Evolutionary conservation across 1,140 invertebrate genomes (phyloP).

Genomic region (Meloidogyne hapla): DNA sequence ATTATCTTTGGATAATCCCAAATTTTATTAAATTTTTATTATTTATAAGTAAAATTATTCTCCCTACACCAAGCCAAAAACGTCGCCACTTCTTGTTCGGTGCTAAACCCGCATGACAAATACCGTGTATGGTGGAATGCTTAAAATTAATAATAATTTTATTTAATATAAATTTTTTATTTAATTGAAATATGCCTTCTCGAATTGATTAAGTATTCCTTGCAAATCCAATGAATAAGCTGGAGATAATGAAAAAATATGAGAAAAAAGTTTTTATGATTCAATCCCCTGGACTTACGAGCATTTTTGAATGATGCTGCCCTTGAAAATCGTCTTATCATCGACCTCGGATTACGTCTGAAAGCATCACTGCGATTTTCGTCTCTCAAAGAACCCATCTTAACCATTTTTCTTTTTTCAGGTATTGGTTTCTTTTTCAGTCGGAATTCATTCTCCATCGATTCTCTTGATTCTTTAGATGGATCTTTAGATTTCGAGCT

Average conservation of each 20-base stretch:
- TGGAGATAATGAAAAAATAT: not conserved
- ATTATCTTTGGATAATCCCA: no score
- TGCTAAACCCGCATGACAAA: slow-evolving; percentile 57
- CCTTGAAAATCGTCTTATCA: slow-evolving; percentile 19
- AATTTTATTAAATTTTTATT: not conserved
- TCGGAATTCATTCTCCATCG: not conserved
- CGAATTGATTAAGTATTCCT: slow-evolving; percentile 25
- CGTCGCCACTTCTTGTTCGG: slow-evolving; percentile 37
- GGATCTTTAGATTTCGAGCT: not conserved
- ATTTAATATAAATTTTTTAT: not conserved
- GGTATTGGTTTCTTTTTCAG: not conserved
- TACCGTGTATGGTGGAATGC: slow-evolving; percentile 57
- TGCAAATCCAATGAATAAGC: slow-evolving; percentile 8
- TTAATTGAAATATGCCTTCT: not conserved
- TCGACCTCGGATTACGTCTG: not conserved
- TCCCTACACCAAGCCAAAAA: slow-evolving; percentile 45
- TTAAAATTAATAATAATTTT: not conserved
- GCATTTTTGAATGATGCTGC: slow-evolving; percentile 24
- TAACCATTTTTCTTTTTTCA: not conserved
- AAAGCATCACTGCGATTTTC: not conserved
- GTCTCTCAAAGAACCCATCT: not conserved
- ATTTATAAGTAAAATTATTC: not conserved
- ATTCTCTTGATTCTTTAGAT: not conserved
- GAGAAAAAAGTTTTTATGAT: no score
- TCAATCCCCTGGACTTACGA: no score